Base-by-base conservation (phyloP, 2,797 vertebrate species). In the Myiothlypis coronata region DNA sequence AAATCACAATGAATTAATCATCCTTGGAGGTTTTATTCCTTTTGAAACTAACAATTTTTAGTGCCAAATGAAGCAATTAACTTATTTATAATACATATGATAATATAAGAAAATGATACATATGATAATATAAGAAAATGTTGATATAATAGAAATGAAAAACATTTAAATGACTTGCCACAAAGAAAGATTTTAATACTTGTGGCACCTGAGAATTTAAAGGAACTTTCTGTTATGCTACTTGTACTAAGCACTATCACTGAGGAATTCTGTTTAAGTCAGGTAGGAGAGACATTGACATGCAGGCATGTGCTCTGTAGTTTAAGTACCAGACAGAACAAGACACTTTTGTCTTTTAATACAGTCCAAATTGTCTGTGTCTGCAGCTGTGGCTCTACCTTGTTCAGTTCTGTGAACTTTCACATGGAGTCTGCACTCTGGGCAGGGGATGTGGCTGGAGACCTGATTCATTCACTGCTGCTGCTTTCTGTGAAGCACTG, bases 231-330 rank as follows among this genome's bases (percentile, higher is more conserved):
- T 81, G 6, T 89, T 46, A 56, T 41, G 14, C 14, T 55, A 13
- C 24, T 52, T 70, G 12, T 63, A 14, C 52, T 74, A 53, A 43
- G 20, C 0, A 0, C 11, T 55, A 8, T 23, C 0, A 1, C 11
- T 0, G 5, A 83, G 26, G 18, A 75, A 52, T 83, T 84, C 59
- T 77, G 15, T 74, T 68, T 67, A 41, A 46, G 30, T 71, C 34
- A 37, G 18, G 12, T 67, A 26, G 10, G 20, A 86, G 39, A 59
- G 35, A 35, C 17, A 28, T 8, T 92, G 52, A 34, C 16, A 15
- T 16, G 16, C 15, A 71, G 46, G 16, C 13, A 2, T 37, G 47
- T 63, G 15, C 32, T 65, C 43, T 52, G 50, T 55, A 46, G 18
- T 84, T 57, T 61, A n/a, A 89, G 52, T 16, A 53, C 4, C 23